phyloP scores from a whole-genome alignment of 2,888 invertebrate genomes.

The Melangyna quadrimaculata region DNA sequence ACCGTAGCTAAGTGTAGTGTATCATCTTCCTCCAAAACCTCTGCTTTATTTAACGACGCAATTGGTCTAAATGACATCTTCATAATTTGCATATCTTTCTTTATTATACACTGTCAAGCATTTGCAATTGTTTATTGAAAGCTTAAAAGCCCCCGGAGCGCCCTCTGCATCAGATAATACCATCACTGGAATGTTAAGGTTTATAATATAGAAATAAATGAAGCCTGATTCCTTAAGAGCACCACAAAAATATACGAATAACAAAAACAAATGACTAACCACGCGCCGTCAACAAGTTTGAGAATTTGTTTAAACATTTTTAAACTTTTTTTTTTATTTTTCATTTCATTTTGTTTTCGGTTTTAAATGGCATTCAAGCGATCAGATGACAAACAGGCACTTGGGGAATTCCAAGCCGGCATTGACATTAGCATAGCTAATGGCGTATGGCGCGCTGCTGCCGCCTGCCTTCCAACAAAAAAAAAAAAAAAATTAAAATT shows the following conservation, averaged over 20 bases:
- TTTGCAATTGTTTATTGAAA: conserved; percentile 2
- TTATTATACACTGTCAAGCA: background rate
- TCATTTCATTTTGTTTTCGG: conserved; percentile 13
- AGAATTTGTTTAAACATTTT: conserved; percentile 55
- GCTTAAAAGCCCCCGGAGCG: background rate
- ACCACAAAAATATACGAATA: background rate
- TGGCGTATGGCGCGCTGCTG: conserved; percentile 47
- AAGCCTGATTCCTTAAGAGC: conserved; percentile 6
- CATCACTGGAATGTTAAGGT: conserved; percentile 34
- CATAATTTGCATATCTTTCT: background rate
- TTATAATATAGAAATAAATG: too few relatives aligned
- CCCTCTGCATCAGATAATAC: background rate
- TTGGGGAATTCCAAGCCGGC: conserved; percentile 69
- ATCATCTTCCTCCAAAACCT: background rate
- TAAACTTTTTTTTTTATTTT: background rate
- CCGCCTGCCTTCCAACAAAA: conserved; percentile 38
- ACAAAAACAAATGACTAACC: conserved; percentile 70
- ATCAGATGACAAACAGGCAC: conserved; percentile 64
- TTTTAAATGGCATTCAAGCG: conserved; percentile 52
- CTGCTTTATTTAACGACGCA: background rate
- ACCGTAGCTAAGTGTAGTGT: too few relatives aligned
- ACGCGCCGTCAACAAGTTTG: conserved; percentile 67
- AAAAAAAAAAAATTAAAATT: conserved; percentile 57
- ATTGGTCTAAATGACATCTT: conserved; percentile 15
- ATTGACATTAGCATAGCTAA: conserved; percentile 64